phyloP scores from a whole-genome alignment of 2,888 invertebrate genomes.

The Protonemura montana region DNA sequence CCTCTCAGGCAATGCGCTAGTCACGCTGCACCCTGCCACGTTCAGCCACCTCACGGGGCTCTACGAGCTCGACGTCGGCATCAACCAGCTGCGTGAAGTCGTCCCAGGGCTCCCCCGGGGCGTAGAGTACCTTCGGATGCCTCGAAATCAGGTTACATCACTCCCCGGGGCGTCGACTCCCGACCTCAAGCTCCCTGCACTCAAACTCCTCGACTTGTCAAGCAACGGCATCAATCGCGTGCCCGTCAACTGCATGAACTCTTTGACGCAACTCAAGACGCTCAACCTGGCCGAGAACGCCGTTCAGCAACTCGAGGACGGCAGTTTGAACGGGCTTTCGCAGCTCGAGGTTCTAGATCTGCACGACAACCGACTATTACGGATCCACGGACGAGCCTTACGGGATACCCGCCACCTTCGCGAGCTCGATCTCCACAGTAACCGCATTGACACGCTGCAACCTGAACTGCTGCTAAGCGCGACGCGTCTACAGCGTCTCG shows the following conservation, averaged over 20 bases:
- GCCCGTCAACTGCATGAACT: slow-evolving; percentile 69
- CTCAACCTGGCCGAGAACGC: slow-evolving; percentile 78
- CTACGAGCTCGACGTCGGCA: slow-evolving; percentile 80
- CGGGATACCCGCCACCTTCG: slow-evolving; percentile 68
- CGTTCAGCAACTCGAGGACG: slow-evolving; percentile 72
- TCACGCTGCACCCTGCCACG: slow-evolving; percentile 76
- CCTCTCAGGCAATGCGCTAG: slow-evolving; percentile 77
- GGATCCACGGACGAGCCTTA: slow-evolving; percentile 63
- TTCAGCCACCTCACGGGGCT: slow-evolving; percentile 77
- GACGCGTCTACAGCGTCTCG: slow-evolving; percentile 69
- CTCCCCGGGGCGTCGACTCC: slow-evolving; percentile 72
- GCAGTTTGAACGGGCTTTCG: slow-evolving; percentile 73
- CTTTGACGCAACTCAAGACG: slow-evolving; percentile 71
- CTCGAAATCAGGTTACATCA: slow-evolving; percentile 71
- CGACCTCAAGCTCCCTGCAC: slow-evolving; percentile 69
- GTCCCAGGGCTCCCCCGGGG: slow-evolving; percentile 81
- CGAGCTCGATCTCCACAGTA: slow-evolving; percentile 78
- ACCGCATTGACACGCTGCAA: slow-evolving; percentile 75
- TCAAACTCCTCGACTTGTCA: slow-evolving; percentile 78
- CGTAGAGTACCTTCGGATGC: slow-evolving; percentile 76
- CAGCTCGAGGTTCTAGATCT: slow-evolving; percentile 78
- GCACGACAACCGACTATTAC: slow-evolving; percentile 77
- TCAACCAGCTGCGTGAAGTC: slow-evolving; percentile 76
- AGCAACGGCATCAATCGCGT: slow-evolving; percentile 76
- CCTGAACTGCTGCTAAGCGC: slow-evolving; percentile 74